phyloP scores from a whole-genome alignment of 2,113 vertebrate species.

The human (Homo sapiens) region DNA sequence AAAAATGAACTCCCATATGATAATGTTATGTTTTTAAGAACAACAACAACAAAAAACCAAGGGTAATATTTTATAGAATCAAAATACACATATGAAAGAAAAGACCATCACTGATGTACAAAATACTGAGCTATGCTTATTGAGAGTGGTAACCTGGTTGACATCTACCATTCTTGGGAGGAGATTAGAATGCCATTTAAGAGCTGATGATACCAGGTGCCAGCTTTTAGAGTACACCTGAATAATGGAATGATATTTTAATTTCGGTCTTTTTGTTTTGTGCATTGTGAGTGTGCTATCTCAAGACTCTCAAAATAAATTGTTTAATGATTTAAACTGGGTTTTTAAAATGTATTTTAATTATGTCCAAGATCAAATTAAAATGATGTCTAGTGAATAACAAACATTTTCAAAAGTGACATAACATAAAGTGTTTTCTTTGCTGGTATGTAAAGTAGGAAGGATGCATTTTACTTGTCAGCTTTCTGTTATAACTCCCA shows the following conservation, averaged over 20 bases:
- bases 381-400: slow-evolving; percentile 61
- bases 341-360: slow-evolving; percentile 73
- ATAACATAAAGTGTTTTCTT: slow-evolving; percentile 49
- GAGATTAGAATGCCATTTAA: neutral
- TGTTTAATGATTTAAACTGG: slow-evolving; percentile 67
- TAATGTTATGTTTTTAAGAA: slow-evolving; percentile 10
- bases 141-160: slow-evolving; percentile 32
- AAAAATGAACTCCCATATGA: neutral
- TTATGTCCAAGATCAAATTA: slow-evolving; percentile 68
- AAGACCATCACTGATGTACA: neutral
- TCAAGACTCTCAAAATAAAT: slow-evolving; percentile 47
- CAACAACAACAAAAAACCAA: neutral
- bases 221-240: slow-evolving; percentile 51
- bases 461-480: slow-evolving; percentile 48
- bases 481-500: slow-evolving; percentile 59
- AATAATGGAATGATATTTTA: slow-evolving; percentile 63
- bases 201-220: slow-evolving; percentile 9
- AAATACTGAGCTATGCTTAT: neutral
- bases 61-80: slow-evolving; percentile 4
- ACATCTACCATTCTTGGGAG: neutral
- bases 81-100: slow-evolving; percentile 8
- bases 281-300: slow-evolving; percentile 36
- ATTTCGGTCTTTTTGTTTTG: neutral
- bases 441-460: slow-evolving; percentile 19
- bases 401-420: slow-evolving; percentile 48